phyloP scores from a whole-genome alignment of 2,888 invertebrate species.

The Pseudococcus jackbeardsleyi region DNA sequence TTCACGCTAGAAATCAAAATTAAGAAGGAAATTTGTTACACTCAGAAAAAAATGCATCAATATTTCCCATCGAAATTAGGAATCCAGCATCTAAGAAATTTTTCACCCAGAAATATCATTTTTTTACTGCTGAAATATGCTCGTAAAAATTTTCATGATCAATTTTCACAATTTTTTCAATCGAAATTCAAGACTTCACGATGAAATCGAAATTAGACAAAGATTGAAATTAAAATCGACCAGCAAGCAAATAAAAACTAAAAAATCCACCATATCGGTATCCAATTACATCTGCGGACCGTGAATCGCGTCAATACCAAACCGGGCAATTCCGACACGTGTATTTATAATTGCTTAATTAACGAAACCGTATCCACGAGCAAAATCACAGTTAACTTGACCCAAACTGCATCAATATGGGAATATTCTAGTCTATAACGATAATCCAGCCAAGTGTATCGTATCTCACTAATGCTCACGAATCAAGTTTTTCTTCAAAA shows the following conservation, averaged over 20 bases:
- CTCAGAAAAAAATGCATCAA: too few relatives aligned
- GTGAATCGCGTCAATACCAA: background rate
- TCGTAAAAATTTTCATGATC: too few relatives aligned
- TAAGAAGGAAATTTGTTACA: too few relatives aligned
- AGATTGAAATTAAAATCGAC: too few relatives aligned
- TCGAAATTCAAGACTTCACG: too few relatives aligned
- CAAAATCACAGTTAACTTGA: constrained; percentile 48
- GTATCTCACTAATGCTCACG: background rate
- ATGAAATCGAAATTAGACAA: too few relatives aligned
- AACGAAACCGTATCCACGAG: constrained; percentile 19
- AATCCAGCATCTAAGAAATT: too few relatives aligned
- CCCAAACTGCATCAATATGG: background rate
- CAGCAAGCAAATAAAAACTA: background rate
- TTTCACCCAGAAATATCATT: too few relatives aligned
- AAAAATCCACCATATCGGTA: background rate
- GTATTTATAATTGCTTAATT: background rate
- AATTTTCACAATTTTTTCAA: too few relatives aligned
- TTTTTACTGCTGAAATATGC: too few relatives aligned
- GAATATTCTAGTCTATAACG: background rate
- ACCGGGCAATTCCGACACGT: background rate
- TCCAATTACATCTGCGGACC: background rate
- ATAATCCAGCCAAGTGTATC: background rate
- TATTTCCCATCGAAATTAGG: too few relatives aligned
- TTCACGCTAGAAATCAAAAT: too few relatives aligned
- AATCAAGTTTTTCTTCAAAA: background rate